A percentile compares a stretch with the other conserved stretches of the same genome.
Evolutionary conservation across 2,113 vertebrate species (phyloP).

Genomic region (Gambusia affinis): DNA sequence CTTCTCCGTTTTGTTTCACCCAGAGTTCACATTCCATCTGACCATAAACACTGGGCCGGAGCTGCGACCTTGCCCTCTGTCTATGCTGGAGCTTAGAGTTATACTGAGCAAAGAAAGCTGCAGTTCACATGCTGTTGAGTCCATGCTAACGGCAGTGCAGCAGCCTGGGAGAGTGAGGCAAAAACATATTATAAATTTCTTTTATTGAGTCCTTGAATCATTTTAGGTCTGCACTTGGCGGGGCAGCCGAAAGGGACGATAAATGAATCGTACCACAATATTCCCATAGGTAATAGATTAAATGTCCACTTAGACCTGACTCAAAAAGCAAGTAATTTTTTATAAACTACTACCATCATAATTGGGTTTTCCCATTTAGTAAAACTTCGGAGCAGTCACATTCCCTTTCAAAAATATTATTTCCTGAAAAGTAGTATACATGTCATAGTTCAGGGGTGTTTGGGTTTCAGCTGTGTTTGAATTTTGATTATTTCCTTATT

Average conservation of each 20-base stretch:
- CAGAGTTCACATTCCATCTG: conserved; percentile 68
- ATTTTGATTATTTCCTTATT: no score
- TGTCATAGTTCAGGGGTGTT: no score
- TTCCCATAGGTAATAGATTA: no score
- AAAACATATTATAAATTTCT: conserved; percentile 19
- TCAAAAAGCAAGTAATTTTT: background rate
- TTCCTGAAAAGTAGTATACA: no score
- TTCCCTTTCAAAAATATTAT: no score
- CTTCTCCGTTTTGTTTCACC: conserved; percentile 53
- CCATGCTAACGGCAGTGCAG: conserved; percentile 22
- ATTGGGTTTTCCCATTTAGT: background rate
- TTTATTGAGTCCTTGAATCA: conserved; percentile 8
- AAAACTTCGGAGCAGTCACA: no score
- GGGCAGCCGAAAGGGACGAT: background rate
- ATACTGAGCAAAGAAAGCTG: conserved; percentile 35
- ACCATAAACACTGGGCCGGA: conserved; percentile 58
- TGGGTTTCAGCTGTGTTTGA: no score
- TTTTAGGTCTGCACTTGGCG: background rate
- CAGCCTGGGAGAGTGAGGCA: conserved; percentile 15
- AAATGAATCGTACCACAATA: background rate
- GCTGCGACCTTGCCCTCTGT: conserved; percentile 41
- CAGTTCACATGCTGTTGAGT: conserved; percentile 50
- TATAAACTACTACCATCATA: background rate
- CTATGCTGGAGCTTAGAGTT: conserved; percentile 53
- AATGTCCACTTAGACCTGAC: background rate